Evolutionary conservation across 2,797 vertebrate species (phyloP), one percentile per base, ranked within the genome.

Genomic region (Squalus acanthias): DNA sequence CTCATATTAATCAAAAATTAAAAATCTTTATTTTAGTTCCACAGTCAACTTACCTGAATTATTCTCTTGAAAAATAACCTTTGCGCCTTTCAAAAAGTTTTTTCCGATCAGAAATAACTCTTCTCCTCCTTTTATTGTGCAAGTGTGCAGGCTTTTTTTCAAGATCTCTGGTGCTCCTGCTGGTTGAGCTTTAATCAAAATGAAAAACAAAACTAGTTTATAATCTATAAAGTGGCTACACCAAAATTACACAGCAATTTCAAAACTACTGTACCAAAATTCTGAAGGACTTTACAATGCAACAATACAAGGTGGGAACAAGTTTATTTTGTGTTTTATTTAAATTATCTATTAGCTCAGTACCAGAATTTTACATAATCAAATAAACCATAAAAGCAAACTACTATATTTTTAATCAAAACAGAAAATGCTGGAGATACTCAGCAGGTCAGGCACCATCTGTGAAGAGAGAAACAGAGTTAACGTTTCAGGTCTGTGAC

Each of bases 41-140:
- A 33, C 74, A 96, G 88, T 87, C 33, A 96, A 98, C 98, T 97
- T 97, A 99, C 99, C 99, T 95, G 99, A 98, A 97, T 98, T 70
- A 96, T 99, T 99, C 97, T 99, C 99, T 22, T 99, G 99, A 98
- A 99, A 99, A 97, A 99, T 98, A 97, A 99, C 99, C 98, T 99
- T 99, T 96, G 99, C 99, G 98, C 99, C 99, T 98, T 99, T 99
- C 22, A 99, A 98, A 97, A 99, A 99, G 98, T 99, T 99, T 98
- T 99, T 99, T 97, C 99, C 99, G 67, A 99, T 99, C 97, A 99
- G 98, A 97, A 99, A 99, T 96, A 99, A 98, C 96, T 99, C 99
- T 96, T 99, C 99, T 96, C 99, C 99, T 26, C 99, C 99, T 97
- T 98, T 99, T 96, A 98, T 99, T 33, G 99, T 98, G 97, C 99